Base-by-base conservation (phyloP, 1,140 invertebrate species). In the Euura lappo region DNA sequence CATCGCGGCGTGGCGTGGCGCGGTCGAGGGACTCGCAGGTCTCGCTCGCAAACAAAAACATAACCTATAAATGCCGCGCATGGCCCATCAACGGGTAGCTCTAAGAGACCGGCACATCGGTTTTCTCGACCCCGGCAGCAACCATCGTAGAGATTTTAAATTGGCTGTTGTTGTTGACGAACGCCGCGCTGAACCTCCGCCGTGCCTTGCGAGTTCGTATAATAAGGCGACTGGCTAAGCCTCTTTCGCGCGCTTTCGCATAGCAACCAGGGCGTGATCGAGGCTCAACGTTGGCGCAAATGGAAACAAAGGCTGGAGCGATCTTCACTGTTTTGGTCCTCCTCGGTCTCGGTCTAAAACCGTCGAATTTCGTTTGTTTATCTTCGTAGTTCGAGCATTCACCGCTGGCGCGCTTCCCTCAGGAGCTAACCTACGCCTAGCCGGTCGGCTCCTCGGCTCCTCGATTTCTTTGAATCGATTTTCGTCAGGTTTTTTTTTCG, bases 11-110 rank as follows among this genome's bases (percentile, higher is more conserved):
- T 60, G 51, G 51, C 28, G 28, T 28, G 28, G 28, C 28, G 28
- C 51, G 51, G 51, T 60, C 51, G 51, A n/a, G 13, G 51, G 51
- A 28, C 28, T 28, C 28, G 28, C 28, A 60, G 51, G 51, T 11
- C 51, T n/a, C 8, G 51, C 51, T n/a, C 13, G 51, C 51, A 60
- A 60, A 60, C 51, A 60, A 60, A 60, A 60, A 60, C 51, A 60
- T 60, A 60, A 60, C 51, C 51, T 60, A 60, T 60, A 60, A 60
- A 60, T 60, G 51, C 51, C 51, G 51, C 51, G 28, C 28, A 28
- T 28, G 13, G 51, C 51, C 51, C 51, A 60, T 60, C 51, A 60
- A 60, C 51, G 51, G 51, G 51, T n/a, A 60, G 51, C 10, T 3
- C 51, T 60, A 8, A 8, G 51, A 28, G 28, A 28, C 51, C 51